Evolutionary conservation across 2,888 invertebrate species (phyloP), one percentile per base, ranked within the genome.

Genomic region (Sericinus montela): DNA sequence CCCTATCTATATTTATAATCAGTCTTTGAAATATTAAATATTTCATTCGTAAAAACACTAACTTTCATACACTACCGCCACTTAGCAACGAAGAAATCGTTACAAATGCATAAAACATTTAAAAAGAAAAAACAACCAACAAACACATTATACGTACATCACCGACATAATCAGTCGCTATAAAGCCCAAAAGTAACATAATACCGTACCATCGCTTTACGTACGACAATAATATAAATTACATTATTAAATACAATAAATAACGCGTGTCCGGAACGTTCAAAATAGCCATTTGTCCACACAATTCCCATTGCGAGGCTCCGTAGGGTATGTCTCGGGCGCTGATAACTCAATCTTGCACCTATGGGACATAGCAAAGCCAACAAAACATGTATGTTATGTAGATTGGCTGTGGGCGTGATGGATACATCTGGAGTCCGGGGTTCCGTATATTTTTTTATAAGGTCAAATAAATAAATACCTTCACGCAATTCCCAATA

Each of bases 201-300:
- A 65, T 55, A 62, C 60, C 58, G 51, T 14, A 28, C 15, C 13
- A 25, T 23, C 16, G 19, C 30, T 45, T 32, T 44, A 53, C 41
- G 49, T 52, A 36, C 30, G 39, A 59, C 61, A 57, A 71, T 68
- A 67, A 68, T 65, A 72, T 72, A 72, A 72, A 70, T 69, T 63
- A 69, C 60, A 35, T 49, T 59, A 63, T 62, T 64, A 62, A 56
- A 59, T 56, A 48, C 62, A 47, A 69, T 72, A 69, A 69, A 72
- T 72, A 60, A 60, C 51, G 25, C 45, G 44, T 50, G 57, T 54
- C 58, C 50, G 50, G 49, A 57, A 59, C 59, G 53, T 57, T 60
- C 58, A 62, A 60, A 58, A 59, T 56, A 58, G 53, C 55, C 54
- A 58, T 65, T 62, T 54, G 54, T 57, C 41, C 46, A 39, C 16